Percentiles rank a stretch among this genome's conserved stretches.
Evolutionary conservation across 2,888 invertebrate species (phyloP).

Genomic region (Gisinianus flammeolus): DNA sequence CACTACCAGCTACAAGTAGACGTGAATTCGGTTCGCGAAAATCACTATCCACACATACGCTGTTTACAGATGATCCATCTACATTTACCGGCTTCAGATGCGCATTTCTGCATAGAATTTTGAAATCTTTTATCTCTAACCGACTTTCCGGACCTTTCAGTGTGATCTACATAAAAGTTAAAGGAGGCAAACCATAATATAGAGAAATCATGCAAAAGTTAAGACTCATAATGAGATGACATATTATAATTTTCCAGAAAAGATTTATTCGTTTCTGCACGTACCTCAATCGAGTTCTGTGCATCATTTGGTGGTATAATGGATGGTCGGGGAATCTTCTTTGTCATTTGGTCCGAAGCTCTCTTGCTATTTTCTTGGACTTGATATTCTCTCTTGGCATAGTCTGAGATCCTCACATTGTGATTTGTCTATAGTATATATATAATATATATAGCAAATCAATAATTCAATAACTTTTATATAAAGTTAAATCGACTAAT

Average conservation of each 20-base stretch:
- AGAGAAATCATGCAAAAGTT: too few species aligned
- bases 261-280: too few species aligned
- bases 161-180: too few species aligned
- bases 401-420: slow-evolving; percentile 11
- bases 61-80: slow-evolving; percentile 83
- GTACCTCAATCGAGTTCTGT: too few species aligned
- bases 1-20: slow-evolving; percentile 71
- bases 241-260: too few species aligned
- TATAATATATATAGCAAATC: not conserved
- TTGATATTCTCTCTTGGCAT: slow-evolving; percentile 23
- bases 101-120: slow-evolving; percentile 68
- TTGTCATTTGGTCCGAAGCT: slow-evolving; percentile 27
- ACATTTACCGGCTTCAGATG: slow-evolving; percentile 69
- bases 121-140: slow-evolving; percentile 79
- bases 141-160: too few species aligned
- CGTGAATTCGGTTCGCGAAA: slow-evolving; percentile 72
- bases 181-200: too few species aligned
- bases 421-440: slow-evolving; percentile 23
- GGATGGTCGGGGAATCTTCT: slow-evolving; percentile 15
- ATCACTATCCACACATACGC: slow-evolving; percentile 79
- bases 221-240: too few species aligned
- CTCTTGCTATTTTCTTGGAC: not conserved
- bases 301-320: slow-evolving; percentile 34
- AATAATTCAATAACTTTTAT: too few species aligned
- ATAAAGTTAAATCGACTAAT: too few species aligned